Percentiles rank a stretch among this genome's conserved stretches.
Conservation (phyloP, 2,113 vertebrate species). For the Numida meleagris region DNA sequence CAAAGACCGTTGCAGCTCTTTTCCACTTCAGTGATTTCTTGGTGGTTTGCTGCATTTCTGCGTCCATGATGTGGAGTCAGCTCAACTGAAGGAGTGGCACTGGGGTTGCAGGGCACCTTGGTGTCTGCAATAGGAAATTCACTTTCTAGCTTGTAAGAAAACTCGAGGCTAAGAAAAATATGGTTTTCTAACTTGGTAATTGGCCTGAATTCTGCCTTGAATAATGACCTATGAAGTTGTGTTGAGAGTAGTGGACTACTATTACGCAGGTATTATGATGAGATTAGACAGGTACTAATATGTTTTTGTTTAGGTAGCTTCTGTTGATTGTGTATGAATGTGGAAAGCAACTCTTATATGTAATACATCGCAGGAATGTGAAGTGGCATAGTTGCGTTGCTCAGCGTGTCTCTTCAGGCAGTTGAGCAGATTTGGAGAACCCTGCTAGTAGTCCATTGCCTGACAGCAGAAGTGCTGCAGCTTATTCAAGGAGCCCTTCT, state of each 20-base stretch:
- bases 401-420: not conserved
- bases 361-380: not conserved
- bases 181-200: not conserved
- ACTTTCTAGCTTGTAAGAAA: not conserved
- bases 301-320: not conserved
- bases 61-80: rapidly evolving
- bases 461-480: not conserved
- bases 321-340: not conserved
- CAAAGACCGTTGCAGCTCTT: not conserved
- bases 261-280: not conserved
- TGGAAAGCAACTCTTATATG: not conserved
- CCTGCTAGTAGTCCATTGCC: not conserved
- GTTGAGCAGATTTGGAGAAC: not conserved
- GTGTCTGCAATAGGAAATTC: not conserved
- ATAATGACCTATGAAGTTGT: not conserved
- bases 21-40: not conserved
- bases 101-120: not conserved
- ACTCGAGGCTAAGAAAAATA: not conserved
- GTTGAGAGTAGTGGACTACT: not conserved
- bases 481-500: not conserved
- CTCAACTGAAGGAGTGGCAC: not conserved
- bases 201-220: not conserved
- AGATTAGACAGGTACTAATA: not conserved
- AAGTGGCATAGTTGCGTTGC: not conserved
- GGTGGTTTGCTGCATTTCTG: not conserved